Evolutionary conservation across 2,113 vertebrate genomes (phyloP), one percentile per base, ranked within the genome.

Genomic region (Ariopsis seemanni): DNA sequence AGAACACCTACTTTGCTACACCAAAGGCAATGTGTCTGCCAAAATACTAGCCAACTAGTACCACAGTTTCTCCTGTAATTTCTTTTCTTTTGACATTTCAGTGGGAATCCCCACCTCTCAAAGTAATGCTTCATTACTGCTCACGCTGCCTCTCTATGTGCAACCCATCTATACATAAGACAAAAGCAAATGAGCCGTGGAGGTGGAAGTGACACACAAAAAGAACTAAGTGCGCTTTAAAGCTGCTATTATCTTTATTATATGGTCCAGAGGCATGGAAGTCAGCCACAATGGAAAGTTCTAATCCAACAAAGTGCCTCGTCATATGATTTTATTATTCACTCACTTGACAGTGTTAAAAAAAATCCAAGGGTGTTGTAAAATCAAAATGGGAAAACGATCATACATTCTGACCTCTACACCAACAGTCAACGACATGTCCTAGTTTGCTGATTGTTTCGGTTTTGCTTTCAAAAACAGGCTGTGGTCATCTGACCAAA

Each of bases 81-180:
- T 87, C 42, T 82, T 82, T 85, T 86, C 85, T 88, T 84, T 85
- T 82, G 65, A 6, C 60, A 69, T 84, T 84, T 88, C 74, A 17
- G 78, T 77, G 82, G 90, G 83, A 88, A 89, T 88, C 84, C 69
- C 62, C 55, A 82, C 65, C 82, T 87, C 65, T 75, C 20, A 18
- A 81, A 69, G 52, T 85, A 87, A 82, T 85, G 85, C 75, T 71
- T 55, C 60, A 67, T 82, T 52, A 83, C 79, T 60, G 84, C 86
- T 82, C 71, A 58, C 9, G 81, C 81, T 69, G 69, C 57, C 65
- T 72, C 85, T 72, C 65, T 10, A 60, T 50, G 74, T 7, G 34
- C 48, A 60, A 89, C 77, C 89, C 90, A 88, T 89, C 90, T 87
- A 91, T 89, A 87, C 74, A 62, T 82, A 62, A 57, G 83, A 89